These are phyloP conservation scores for Tyrophagus putrescentiae DNA, from an alignment of 1,140 invertebrate species.

Conservation along the genomic window DNA sequence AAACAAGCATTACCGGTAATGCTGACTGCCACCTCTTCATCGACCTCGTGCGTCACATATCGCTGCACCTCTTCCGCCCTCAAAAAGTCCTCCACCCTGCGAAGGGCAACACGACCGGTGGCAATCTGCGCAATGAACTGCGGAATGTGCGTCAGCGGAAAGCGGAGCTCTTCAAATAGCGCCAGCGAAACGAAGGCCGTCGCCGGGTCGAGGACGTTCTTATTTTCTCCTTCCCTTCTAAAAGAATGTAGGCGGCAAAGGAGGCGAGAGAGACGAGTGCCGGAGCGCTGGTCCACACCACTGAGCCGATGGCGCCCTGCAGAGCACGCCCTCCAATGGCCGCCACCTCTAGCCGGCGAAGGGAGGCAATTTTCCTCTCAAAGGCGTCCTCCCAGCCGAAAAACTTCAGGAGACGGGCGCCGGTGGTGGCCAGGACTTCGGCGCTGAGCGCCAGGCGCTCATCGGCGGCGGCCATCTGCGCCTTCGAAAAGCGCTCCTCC, in stretches of 20 bases:
- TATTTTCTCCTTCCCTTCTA: conserved; percentile 30
- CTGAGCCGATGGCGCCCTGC: conserved; percentile 7
- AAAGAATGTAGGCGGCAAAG: conserved; percentile 24
- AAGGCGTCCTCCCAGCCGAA: conserved; percentile 40
- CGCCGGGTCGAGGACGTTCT: conserved; percentile 23
- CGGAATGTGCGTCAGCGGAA: conserved; percentile 23
- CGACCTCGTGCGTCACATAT: neutral
- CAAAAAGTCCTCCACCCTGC: conserved; percentile 27
- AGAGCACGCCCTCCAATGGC: conserved; percentile 21
- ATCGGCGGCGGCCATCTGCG: conserved; percentile 33
- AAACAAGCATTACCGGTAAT: conserved; percentile 6
- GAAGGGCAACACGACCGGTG: conserved; percentile 22
- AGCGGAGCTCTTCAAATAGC: conserved; percentile 24
- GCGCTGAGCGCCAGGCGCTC: conserved; percentile 54
- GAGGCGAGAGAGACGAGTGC: conserved; percentile 17
- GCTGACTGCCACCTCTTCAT: neutral
- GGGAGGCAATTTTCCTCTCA: conserved; percentile 22
- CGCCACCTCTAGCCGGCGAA: conserved; percentile 26
- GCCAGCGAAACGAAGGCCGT: conserved; percentile 26
- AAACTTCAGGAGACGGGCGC: conserved; percentile 46
- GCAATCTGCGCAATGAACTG: neutral
- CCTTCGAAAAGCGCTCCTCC: conserved; percentile 1
- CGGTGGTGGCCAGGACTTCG: conserved; percentile 79
- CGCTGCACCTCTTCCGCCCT: conserved; percentile 27
- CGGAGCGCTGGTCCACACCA: conserved; percentile 37